Conservation (phyloP, 2,888 invertebrate species). For the Rotaria socialis region DNA sequence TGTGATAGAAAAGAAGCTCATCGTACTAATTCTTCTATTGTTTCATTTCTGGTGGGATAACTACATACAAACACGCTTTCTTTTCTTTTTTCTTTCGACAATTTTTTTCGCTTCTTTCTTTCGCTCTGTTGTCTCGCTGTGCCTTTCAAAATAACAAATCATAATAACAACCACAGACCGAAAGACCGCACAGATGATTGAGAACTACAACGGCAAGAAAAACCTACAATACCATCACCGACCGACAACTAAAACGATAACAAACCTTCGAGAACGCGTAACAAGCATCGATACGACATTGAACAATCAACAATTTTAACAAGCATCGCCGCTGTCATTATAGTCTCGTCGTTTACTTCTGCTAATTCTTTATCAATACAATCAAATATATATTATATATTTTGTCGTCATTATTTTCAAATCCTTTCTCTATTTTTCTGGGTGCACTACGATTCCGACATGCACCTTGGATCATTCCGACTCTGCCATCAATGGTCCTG, state of each 20-base stretch:
- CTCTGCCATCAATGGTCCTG: not conserved
- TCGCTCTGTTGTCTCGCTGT: not conserved
- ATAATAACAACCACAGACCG: conserved; percentile 19
- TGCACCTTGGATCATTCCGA: not conserved
- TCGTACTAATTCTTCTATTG: not conserved
- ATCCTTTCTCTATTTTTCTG: not conserved
- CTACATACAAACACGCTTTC: not conserved
- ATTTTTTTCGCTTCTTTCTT: not conserved
- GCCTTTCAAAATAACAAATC: conserved; percentile 15
- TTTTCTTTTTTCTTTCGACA: conserved; percentile 23
- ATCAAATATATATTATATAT: not conserved
- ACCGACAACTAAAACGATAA: not conserved
- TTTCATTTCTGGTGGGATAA: not conserved
- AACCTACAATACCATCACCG: not conserved
- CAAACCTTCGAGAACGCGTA: not conserved
- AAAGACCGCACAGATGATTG: not conserved
- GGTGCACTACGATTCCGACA: not conserved
- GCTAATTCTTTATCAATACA: not conserved
- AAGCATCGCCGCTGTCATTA: not conserved
- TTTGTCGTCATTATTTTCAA: not conserved
- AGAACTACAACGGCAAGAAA: conserved; percentile 18
- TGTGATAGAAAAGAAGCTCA: conserved; percentile 17
- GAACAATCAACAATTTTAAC: conserved; percentile 7
- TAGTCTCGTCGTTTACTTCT: not conserved
- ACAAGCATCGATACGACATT: not conserved